Evolutionary conservation across 2,797 vertebrate species (phyloP).

Genomic region (Rhynchonycteris naso): DNA sequence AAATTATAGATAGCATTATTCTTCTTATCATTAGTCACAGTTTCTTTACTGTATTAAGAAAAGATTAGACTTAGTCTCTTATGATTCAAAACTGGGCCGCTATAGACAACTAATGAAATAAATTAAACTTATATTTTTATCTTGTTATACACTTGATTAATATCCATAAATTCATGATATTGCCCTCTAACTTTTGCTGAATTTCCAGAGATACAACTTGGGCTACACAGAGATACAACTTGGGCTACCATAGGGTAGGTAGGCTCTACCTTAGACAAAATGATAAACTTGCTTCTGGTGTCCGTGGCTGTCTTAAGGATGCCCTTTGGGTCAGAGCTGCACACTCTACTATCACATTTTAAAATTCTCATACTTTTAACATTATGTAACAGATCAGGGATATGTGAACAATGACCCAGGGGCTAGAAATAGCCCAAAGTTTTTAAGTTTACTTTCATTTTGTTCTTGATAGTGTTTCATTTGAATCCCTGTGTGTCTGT

Average conservation of each 20-base stretch:
- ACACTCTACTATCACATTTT: neutral
- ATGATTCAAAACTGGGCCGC: neutral
- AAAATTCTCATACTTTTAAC: neutral
- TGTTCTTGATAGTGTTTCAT: neutral
- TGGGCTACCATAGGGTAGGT: neutral
- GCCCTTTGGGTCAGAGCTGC: neutral
- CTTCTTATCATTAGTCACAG: slow-evolving; percentile 47
- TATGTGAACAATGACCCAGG: slow-evolving; percentile 18
- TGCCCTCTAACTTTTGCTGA: neutral
- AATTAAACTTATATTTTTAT: neutral
- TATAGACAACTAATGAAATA: slow-evolving; percentile 42
- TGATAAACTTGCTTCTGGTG: neutral
- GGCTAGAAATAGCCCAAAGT: neutral
- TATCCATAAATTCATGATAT: neutral
- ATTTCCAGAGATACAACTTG: neutral
- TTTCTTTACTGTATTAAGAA: slow-evolving; percentile 4
- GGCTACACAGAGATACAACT: neutral
- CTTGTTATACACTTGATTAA: neutral
- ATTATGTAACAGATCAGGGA: neutral
- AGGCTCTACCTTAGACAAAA: neutral
- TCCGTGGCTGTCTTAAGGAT: neutral
- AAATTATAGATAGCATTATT: slow-evolving; percentile 58
- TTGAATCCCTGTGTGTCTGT: neutral
- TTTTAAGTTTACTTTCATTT: neutral
- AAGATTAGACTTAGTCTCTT: slow-evolving; percentile 31